Evolutionary conservation across 2,113 vertebrate species (phyloP), one percentile per base, ranked within the genome.

Genomic region (Solenodon paradoxus): DNA sequence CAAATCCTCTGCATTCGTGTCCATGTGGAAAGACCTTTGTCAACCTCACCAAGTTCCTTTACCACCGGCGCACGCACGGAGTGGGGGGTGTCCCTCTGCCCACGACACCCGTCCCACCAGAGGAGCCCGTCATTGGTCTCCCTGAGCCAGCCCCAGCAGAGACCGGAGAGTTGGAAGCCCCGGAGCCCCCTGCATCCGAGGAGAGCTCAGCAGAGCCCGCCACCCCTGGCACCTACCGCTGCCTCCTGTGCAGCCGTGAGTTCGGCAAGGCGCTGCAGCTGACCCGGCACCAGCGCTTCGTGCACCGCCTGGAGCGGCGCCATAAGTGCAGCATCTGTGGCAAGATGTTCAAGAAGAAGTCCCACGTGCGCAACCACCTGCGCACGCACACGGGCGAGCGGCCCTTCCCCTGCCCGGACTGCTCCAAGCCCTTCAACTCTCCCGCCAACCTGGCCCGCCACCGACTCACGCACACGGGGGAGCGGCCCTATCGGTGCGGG

Each of bases 11-110:
- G 40, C 99, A 99, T 92, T 98, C 98, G 1, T 99, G 99, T 97
- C 98, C 99, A 2, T 99, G 99, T 5, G 99, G 99, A 6, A 99
- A 99, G 93, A 98, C 99, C 86, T 99, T 99, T 88, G 98, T 99
- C 47, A 99, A 99, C 97, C 99, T 99, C 90, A 99, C 99, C 5
- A 99, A 99, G 72, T 99, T 99, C 97, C 99, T 99, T 9, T 99
- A 99, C 97, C 99, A 99, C 90, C 99, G 99, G 49, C 99, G 99
- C 81, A 99, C 99, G 45, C 99, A 99, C 69, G 97, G 98, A 2
- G 97, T 86, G 0, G 97, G 97, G 71, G 97, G 97, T 15, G 90
- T 97, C 47, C 96, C 89, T 80, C 40, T 96, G 81, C 80, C 96
- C 32, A 57, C 90, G 10, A 66, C 89, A 2, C 97, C 97, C 1